Percentiles rank a stretch among this genome's conserved stretches.
Conservation (phyloP, 2,113 vertebrate genomes). For the Muntiacus reevesi region DNA sequence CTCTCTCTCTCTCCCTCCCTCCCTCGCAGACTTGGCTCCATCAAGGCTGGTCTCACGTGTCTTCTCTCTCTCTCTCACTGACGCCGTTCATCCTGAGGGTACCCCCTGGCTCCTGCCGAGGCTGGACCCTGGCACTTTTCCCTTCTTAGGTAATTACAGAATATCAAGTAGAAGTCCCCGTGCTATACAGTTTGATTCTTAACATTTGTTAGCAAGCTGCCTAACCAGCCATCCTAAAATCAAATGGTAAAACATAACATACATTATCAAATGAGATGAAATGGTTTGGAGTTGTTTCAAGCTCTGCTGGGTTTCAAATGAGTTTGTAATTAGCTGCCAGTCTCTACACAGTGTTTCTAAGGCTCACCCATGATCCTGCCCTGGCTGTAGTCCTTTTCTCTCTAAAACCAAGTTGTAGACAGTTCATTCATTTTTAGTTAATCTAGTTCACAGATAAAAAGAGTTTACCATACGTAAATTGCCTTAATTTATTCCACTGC, state of each 20-base stretch:
- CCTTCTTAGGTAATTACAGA: too few relatives aligned
- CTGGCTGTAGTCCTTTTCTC: background rate
- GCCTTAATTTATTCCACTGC: background rate
- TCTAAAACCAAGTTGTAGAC: background rate
- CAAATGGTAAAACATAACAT: background rate
- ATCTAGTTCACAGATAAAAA: background rate
- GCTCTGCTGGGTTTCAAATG: background rate
- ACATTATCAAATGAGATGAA: background rate
- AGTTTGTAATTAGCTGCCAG: background rate
- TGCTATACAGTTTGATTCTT: background rate
- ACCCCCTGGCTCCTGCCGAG: too few relatives aligned
- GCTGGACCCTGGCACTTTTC: too few relatives aligned
- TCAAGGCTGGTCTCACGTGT: too few relatives aligned
- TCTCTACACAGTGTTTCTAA: background rate
- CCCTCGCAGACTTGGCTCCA: too few relatives aligned
- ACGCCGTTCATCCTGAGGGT: too few relatives aligned
- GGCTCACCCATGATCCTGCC: background rate
- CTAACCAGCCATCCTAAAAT: background rate
- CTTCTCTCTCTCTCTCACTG: too few relatives aligned
- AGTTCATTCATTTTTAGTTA: background rate
- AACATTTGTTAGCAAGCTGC: background rate
- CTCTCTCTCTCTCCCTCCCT: too few relatives aligned
- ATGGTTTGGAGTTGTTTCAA: background rate
- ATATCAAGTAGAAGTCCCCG: too few relatives aligned
- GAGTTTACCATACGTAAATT: background rate